Evolutionary conservation across 2,888 invertebrate species (phyloP), one percentile per base, ranked within the genome.

Genomic region (Mythimna impura): DNA sequence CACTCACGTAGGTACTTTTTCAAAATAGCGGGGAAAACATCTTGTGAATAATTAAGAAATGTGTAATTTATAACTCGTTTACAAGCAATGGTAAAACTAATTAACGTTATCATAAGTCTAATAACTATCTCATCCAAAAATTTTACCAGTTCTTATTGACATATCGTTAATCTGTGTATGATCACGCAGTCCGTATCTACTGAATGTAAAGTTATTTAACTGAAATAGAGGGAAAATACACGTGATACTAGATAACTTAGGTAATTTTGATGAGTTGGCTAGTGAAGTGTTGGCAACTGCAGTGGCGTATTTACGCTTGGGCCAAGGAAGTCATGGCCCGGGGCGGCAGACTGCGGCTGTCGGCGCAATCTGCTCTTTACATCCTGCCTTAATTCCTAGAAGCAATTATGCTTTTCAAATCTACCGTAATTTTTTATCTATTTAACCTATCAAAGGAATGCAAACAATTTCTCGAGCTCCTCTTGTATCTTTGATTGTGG

Each of bases 51-150:
- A 62, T 8, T 0, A 66, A 82, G 62, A 70, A 78, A 84, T 66
- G 54, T 70, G 82, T 82, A 73, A 66, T 82, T 77, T 84, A 79
- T 76, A 71, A 82, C 63, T 68, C 55, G 61, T 84, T 78, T 77
- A 84, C 78, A 70, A 65, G 64, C 73, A 57, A 68, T 40, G 61
- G 50, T 77, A 61, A 76, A 73, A 69, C 62, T 70, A 84, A 78
- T 74, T 73, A 63, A 73, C 61, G 66, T 80, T 76, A 85, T 85
- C 85, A 47, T 34, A 25, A n/a, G 25, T 57, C 30, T 67, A 67
- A 60, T 71, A 76, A 47, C 75, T 71, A 76, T 71, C 75, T 76
- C 67, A 65, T 75, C 64, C 78, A 85, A 82, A 84, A 73, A 68
- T 82, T 47, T 75, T 63, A 82, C 65, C 62, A 10, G 25, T 69